Evolutionary conservation across 2,888 invertebrate species (phyloP).

Genomic region (Volucella zonaria): DNA sequence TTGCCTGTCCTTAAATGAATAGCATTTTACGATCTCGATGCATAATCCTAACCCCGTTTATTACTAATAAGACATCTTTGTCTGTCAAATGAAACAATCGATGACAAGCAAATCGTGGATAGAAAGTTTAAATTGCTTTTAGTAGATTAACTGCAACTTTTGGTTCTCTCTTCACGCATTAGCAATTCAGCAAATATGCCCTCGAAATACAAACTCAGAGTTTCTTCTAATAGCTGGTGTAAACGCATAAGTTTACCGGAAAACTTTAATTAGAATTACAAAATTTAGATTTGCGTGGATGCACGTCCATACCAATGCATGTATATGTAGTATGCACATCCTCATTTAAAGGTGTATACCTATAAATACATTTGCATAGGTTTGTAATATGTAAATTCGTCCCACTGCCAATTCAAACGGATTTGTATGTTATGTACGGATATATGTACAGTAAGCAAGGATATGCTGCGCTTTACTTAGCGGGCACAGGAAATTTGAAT

Average conservation of each 20-base stretch:
- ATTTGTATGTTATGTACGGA: neutral
- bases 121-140: slow-evolving; percentile 72
- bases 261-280: slow-evolving; percentile 72
- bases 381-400: too few species aligned
- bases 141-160: slow-evolving; percentile 69
- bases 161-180: slow-evolving; percentile 55
- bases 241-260: slow-evolving; percentile 64
- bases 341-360: too few species aligned
- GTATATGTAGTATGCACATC: neutral
- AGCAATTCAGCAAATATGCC: slow-evolving; percentile 62
- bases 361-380: too few species aligned
- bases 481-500: slow-evolving; percentile 64
- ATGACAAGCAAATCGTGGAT: slow-evolving; percentile 63
- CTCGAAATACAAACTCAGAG: slow-evolving; percentile 26
- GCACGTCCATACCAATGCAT: slow-evolving; percentile 27
- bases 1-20: slow-evolving; percentile 18
- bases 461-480: neutral
- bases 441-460: neutral
- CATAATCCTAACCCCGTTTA: slow-evolving; percentile 42
- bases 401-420: too few species aligned
- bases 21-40: slow-evolving; percentile 21
- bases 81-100: slow-evolving; percentile 53
- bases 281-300: slow-evolving; percentile 61
- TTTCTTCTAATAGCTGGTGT: slow-evolving; percentile 23
- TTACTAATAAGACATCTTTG: slow-evolving; percentile 36